Conservation (phyloP, 2,888 invertebrate genomes). For the Phymatocera aterrima region DNA sequence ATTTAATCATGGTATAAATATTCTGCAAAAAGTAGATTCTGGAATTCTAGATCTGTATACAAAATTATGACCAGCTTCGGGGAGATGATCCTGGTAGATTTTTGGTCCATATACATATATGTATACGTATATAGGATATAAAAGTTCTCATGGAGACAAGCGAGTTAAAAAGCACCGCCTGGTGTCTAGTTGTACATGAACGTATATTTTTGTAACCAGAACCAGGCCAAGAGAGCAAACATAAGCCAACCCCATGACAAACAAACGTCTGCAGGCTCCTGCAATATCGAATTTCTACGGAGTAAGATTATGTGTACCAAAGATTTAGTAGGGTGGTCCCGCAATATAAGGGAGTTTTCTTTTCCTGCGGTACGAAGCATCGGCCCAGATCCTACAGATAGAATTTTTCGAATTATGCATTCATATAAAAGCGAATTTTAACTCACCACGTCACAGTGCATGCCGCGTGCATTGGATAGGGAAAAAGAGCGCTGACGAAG, state of each 20-base stretch:
- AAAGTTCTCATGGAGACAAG: constrained; percentile 10
- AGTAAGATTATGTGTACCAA: constrained; percentile 39
- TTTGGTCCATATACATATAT: background rate
- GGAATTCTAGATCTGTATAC: background rate
- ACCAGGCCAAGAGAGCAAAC: constrained; percentile 56
- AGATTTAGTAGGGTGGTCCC: constrained; percentile 24
- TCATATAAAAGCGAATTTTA: background rate
- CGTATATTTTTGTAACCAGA: constrained; percentile 57
- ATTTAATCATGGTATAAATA: background rate
- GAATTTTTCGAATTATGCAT: background rate
- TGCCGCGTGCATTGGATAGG: constrained; percentile 64
- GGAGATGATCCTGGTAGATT: background rate
- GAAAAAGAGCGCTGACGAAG: constrained; percentile 54
- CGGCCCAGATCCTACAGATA: background rate
- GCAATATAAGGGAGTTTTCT: background rate
- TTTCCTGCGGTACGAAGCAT: background rate
- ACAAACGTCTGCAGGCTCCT: constrained; percentile 46
- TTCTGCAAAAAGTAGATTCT: background rate
- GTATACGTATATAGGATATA: too few species aligned
- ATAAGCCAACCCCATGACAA: constrained; percentile 57
- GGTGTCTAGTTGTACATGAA: constrained; percentile 31
- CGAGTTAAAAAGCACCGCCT: constrained; percentile 47
- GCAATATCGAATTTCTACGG: constrained; percentile 58
- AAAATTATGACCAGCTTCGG: too few species aligned
- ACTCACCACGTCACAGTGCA: constrained; percentile 63